phyloP scores from a whole-genome alignment of 2,888 invertebrate species.

The Anodontia alba region DNA sequence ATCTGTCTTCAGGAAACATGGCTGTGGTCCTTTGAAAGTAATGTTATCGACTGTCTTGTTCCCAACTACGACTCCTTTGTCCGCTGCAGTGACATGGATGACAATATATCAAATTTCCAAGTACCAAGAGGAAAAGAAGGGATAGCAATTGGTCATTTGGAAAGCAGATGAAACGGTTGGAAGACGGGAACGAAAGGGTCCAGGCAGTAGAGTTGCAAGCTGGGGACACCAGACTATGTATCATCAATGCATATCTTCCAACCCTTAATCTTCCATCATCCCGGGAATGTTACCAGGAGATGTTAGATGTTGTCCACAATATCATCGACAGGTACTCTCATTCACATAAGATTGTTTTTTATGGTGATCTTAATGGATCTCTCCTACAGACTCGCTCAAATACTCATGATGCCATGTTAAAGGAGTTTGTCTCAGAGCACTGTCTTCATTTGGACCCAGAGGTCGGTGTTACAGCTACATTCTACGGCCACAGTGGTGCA shows the following conservation, averaged over 20 bases:
- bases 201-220: neutral
- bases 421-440: neutral
- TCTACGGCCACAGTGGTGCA: neutral
- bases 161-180: neutral
- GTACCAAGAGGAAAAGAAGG: neutral
- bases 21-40: neutral
- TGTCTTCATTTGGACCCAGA: neutral
- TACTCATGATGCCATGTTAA: too few relatives aligned
- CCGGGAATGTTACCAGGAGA: neutral
- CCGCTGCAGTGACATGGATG: neutral
- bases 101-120: constrained; percentile 9
- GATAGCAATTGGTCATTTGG: neutral
- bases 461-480: neutral
- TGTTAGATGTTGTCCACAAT: neutral
- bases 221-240: neutral
- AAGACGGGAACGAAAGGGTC: neutral
- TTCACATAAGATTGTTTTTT: neutral
- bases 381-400: too few relatives aligned
- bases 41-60: neutral
- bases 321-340: neutral
- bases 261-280: constrained; percentile 7
- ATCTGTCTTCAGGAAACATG: constrained; percentile 13
- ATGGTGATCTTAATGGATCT: too few relatives aligned
- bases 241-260: constrained; percentile 4
- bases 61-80: neutral